These are phyloP conservation scores for Rhyacophila evoluta DNA, from an alignment of 2,888 invertebrate species.

Conservation along the genomic window DNA sequence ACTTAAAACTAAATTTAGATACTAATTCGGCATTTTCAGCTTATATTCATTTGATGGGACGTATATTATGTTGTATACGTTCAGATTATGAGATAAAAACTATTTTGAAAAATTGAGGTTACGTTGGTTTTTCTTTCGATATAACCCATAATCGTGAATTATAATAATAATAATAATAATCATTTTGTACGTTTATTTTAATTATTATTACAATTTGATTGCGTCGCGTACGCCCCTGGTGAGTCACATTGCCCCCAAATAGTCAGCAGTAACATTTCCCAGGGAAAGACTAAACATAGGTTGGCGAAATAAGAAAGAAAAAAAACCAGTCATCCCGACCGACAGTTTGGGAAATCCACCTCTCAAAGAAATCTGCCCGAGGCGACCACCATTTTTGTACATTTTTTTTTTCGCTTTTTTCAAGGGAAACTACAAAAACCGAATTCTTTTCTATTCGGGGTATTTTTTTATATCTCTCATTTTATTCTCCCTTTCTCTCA, in stretches of 20 bases:
- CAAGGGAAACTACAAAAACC: conserved; percentile 33
- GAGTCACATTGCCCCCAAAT: conserved; percentile 44
- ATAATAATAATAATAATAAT: no score
- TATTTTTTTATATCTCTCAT: not conserved
- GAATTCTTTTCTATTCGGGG: not conserved
- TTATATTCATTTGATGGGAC: no score
- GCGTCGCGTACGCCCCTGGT: conserved; percentile 20
- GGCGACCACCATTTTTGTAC: conserved; percentile 32
- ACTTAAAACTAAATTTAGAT: no score
- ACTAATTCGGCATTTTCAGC: no score
- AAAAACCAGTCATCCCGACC: conserved; percentile 47
- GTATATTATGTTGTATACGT: no score
- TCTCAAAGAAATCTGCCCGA: conserved; percentile 51
- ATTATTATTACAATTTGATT: no score
- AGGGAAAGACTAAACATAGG: conserved; percentile 50
- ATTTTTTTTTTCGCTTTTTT: conserved; percentile 36
- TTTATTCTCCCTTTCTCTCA: not conserved
- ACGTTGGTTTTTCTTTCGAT: no score
- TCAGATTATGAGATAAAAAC: no score
- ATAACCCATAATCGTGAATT: no score
- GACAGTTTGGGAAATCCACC: conserved; percentile 54
- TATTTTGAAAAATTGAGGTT: no score
- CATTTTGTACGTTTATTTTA: no score
- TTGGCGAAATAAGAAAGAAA: conserved; percentile 44
- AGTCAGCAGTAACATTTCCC: conserved; percentile 53